phyloP scores from a whole-genome alignment of 1,140 invertebrate genomes.

The Drosophila pseudoobscura region DNA sequence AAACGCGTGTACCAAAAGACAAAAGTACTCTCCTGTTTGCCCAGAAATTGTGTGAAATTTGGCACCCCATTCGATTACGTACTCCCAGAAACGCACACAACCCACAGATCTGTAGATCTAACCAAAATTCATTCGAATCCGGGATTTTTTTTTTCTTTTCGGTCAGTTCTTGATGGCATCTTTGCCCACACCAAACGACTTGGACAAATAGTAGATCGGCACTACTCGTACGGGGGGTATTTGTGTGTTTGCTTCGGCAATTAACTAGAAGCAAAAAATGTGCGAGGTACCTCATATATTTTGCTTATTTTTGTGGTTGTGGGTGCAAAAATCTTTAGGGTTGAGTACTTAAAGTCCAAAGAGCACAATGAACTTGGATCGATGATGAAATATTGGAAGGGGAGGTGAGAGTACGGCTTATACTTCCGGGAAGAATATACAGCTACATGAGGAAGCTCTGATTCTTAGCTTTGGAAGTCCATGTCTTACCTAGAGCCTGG shows the following conservation, averaged over 20 bases:
- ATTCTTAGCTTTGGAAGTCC: too few species aligned
- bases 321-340: conserved; percentile 2
- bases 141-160: conserved; percentile 14
- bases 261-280: conserved; percentile 47
- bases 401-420: too few species aligned
- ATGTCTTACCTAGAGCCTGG: too few species aligned
- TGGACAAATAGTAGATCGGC: conserved; percentile 21
- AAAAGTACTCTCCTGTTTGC: conserved; percentile 32
- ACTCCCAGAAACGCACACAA: background rate
- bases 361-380: background rate
- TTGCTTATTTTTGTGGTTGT: background rate
- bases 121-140: conserved; percentile 21
- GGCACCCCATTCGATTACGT: conserved; percentile 29
- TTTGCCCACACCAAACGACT: conserved; percentile 3
- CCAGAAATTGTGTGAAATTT: conserved; percentile 39
- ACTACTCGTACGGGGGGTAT: background rate
- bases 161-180: conserved; percentile 6
- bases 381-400: too few species aligned
- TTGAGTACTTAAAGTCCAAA: background rate
- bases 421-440: too few species aligned
- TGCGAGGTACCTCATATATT: conserved; percentile 23
- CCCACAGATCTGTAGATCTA: background rate
- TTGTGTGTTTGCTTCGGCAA: conserved; percentile 37
- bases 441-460: too few species aligned
- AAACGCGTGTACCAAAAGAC: conserved; percentile 22